These are phyloP conservation scores for Holothuria scabra DNA, from an alignment of 53 echinoderm and acorn worm species.

Conservation along the genomic window DNA sequence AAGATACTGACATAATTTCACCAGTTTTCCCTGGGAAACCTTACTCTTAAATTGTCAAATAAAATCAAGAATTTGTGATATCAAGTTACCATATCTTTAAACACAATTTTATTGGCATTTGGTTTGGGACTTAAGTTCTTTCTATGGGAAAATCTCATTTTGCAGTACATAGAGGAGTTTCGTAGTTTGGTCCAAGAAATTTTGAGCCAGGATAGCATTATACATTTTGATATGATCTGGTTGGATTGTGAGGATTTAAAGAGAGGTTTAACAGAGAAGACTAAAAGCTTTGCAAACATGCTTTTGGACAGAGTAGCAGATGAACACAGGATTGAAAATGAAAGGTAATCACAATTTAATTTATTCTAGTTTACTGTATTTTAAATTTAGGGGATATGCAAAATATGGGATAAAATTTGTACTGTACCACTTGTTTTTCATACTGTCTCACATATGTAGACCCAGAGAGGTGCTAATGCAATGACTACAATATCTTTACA, in stretches of 20 bases:
- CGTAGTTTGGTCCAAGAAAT: constrained; percentile 86
- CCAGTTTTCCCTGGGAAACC: too few species aligned
- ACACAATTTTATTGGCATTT: too few species aligned
- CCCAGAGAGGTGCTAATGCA: too few species aligned
- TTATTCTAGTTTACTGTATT: not conserved
- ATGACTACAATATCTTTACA: too few species aligned
- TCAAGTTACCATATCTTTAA: too few species aligned
- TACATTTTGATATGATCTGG: constrained; percentile 95
- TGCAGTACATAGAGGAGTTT: constrained; percentile 92
- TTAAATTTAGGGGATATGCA: not conserved
- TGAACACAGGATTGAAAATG: constrained; percentile 90
- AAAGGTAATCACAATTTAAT: constrained; percentile 58
- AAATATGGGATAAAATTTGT: not conserved
- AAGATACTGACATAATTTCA: too few species aligned
- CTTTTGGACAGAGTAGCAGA: constrained; percentile 85
- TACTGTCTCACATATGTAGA: not conserved
- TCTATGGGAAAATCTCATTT: not conserved
- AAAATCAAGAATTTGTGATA: too few species aligned
- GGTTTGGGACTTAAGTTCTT: too few species aligned
- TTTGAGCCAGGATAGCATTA: constrained; percentile 87
- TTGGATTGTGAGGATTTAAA: constrained; percentile 98
- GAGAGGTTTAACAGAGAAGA: constrained; percentile 94
- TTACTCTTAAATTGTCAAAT: too few species aligned
- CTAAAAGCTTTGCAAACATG: constrained; percentile 85
- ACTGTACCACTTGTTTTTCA: not conserved